Percentiles rank a stretch among this genome's conserved stretches.
Evolutionary conservation across 2,113 vertebrate genomes (phyloP).

Genomic region (Butorides virescens): DNA sequence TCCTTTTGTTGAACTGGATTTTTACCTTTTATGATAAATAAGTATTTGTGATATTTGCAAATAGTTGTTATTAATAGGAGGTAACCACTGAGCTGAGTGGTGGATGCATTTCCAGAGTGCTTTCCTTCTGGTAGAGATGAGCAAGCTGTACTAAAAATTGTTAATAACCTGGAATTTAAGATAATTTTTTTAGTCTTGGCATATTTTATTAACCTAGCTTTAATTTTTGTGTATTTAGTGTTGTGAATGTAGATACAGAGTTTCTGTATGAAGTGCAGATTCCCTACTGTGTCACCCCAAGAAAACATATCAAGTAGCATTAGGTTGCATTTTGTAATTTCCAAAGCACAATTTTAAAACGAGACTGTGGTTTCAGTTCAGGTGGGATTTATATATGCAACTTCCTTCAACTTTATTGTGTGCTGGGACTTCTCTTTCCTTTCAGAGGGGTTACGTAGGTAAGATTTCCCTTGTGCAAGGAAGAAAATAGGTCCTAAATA

Average conservation of each 20-base stretch:
- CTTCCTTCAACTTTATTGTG: background rate
- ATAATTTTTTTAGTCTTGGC: background rate
- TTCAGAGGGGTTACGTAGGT: background rate
- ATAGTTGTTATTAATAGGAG: background rate
- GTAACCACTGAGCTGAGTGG: slow-evolving; percentile 2
- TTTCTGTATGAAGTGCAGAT: slow-evolving; percentile 15
- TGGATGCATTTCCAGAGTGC: background rate
- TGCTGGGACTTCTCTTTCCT: background rate
- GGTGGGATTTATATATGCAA: background rate
- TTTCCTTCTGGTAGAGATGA: slow-evolving; percentile 21
- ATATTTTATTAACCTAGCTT: slow-evolving; percentile 5
- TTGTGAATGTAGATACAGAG: background rate
- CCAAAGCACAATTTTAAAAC: background rate
- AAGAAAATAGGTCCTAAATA: background rate
- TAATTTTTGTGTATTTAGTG: slow-evolving; percentile 11
- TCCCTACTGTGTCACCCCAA: background rate
- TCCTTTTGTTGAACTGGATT: background rate
- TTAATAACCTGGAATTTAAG: background rate
- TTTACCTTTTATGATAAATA: background rate
- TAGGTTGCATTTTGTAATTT: slow-evolving; percentile 1
- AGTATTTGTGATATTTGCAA: background rate
- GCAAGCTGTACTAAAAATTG: background rate
- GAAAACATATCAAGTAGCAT: background rate
- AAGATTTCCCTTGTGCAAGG: background rate
- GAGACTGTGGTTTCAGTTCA: background rate